phyloP scores from a whole-genome alignment of 1,140 invertebrate species.

The Heliconius himera region DNA sequence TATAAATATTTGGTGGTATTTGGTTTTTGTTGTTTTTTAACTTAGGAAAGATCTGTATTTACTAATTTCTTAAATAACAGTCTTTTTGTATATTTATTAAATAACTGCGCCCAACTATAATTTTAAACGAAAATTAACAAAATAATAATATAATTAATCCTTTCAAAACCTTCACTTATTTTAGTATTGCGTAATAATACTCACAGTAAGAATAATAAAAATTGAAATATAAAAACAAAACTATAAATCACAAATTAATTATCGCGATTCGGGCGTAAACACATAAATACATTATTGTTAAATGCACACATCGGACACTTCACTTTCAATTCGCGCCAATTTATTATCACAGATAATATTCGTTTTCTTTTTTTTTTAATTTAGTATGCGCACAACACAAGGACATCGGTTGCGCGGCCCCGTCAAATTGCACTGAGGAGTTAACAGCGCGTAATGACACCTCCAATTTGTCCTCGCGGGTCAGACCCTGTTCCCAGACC shows the following conservation, averaged over 20 bases:
- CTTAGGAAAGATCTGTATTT: neutral
- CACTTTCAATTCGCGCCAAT: slow-evolving; percentile 20
- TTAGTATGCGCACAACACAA: slow-evolving; percentile 24
- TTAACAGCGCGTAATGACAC: slow-evolving; percentile 74
- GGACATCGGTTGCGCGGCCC: slow-evolving; percentile 52
- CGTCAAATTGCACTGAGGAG: slow-evolving; percentile 67
- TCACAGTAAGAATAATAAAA: slow-evolving; percentile 30
- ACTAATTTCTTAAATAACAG: neutral
- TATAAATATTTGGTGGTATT: slow-evolving; percentile 25
- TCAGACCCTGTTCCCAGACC: slow-evolving; percentile 63
- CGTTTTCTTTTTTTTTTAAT: slow-evolving; percentile 15
- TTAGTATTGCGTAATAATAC: slow-evolving; percentile 15
- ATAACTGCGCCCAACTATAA: neutral
- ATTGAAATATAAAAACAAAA: slow-evolving; percentile 20
- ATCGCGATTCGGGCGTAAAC: neutral
- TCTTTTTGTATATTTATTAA: neutral
- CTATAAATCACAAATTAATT: slow-evolving; percentile 31
- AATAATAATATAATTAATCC: neutral
- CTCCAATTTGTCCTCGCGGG: slow-evolving; percentile 74
- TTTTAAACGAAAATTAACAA: neutral
- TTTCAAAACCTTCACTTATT: neutral
- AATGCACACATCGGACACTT: neutral
- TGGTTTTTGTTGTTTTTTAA: neutral
- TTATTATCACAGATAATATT: slow-evolving; percentile 16
- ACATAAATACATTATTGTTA: slow-evolving; percentile 13